Evolutionary conservation across 2,888 invertebrate genomes (phyloP), one percentile per base, ranked within the genome.

Genomic region (Yponomeuta plumbellus): DNA sequence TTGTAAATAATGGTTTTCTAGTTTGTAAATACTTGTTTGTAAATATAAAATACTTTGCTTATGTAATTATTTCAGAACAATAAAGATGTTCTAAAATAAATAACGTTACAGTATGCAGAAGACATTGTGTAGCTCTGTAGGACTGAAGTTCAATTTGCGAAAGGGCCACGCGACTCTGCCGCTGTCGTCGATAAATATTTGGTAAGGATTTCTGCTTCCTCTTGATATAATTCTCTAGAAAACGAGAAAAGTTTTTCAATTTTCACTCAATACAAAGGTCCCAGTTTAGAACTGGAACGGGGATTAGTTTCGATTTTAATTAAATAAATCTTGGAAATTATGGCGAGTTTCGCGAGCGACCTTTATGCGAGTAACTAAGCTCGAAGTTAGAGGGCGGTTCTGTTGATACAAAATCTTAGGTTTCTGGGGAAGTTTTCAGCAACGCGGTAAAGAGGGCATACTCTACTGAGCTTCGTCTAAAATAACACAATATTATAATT

Each of bases 161-260:
- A 62, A 62, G 11, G 39, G 39, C 34, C 20, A 69, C 71, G 73
- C 76, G 76, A 78, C 76, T 78, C 74, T 74, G 73, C 70, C 71
- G 67, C 34, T 66, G 71, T 72, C 71, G 74, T 81, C 80, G 70
- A 84, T 86, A 86, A 86, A 85, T 86, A 88, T 87, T 86, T 80
- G 83, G 78, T 74, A 78, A 85, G 84, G 84, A 84, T 84, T 81
- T 79, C 79, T 76, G 74, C 76, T 76, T 75, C 77, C 76, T 75
- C 78, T 75, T 80, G 78, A 86, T 83, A 84, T 80, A 81, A 85
- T 84, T 67, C 82, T 80, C 77, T 77, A 78, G 80, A 82, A 83
- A 86, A 88, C 85, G 84, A 85, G 86, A 84, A 86, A 90, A 89
- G 75, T 90, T 89, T 88, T 86, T 84, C 88, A 87, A 90, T 89